A percentile compares a stretch with the other conserved stretches of the same genome.
These are phyloP conservation scores for Struthio camelus DNA, from an alignment of 2,113 vertebrate species.

Conservation along the genomic window DNA sequence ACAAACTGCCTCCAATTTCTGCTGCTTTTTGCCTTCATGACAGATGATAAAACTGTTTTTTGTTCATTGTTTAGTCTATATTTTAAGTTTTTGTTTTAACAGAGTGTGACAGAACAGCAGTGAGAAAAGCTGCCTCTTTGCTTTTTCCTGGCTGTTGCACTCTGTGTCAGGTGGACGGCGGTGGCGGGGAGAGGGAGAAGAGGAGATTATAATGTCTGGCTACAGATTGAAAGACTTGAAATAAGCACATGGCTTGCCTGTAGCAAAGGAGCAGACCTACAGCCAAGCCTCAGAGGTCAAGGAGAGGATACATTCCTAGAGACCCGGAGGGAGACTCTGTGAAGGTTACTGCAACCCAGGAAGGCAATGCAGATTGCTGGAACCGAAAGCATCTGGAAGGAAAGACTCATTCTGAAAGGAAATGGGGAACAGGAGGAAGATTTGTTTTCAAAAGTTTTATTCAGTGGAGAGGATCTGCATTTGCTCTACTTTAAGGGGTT, in stretches of 20 bases:
- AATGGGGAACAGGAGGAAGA: not conserved
- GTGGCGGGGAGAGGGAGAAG: not conserved
- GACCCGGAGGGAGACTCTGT: conserved; percentile 47
- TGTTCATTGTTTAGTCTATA: not conserved
- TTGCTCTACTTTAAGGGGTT: not conserved
- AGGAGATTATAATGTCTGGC: not conserved
- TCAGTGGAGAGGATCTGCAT: not conserved
- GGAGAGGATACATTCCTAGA: conserved; percentile 63
- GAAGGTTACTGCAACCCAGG: conserved; percentile 29
- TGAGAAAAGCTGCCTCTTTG: not conserved
- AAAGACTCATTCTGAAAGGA: not conserved
- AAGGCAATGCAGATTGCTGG: not conserved
- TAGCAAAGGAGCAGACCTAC: not conserved
- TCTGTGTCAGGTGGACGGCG: conserved; percentile 10
- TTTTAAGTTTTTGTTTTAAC: not conserved
- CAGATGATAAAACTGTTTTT: not conserved
- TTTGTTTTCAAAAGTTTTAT: not conserved
- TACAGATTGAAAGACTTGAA: conserved; percentile 10
- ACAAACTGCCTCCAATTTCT: not conserved
- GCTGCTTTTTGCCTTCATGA: not conserved
- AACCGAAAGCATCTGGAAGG: conserved; percentile 38
- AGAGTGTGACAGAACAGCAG: not conserved
- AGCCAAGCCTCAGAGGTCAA: conserved; percentile 52
- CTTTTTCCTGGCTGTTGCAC: not conserved
- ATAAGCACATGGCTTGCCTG: not conserved